phyloP scores from a whole-genome alignment of 2,797 vertebrate species.

The Hozukius guyotensis region DNA sequence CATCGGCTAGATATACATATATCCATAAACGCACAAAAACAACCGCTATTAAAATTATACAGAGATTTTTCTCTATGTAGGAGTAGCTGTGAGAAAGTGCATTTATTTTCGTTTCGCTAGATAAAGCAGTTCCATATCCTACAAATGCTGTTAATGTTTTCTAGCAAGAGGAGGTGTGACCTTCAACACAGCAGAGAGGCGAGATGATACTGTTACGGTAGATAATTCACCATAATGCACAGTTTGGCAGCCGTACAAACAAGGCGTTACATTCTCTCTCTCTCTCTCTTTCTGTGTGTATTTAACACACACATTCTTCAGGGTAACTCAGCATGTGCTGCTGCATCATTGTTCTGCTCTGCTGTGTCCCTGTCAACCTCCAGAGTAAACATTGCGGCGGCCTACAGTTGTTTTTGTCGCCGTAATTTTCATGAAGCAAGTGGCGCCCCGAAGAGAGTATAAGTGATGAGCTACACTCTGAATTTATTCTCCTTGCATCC shows the following conservation, averaged over 20 bases:
- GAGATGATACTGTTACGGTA: neutral
- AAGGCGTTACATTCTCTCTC: neutral
- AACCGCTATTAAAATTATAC: neutral
- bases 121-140: neutral
- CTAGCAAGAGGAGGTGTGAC: slow-evolving; percentile 4
- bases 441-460: neutral
- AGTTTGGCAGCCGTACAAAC: slow-evolving; percentile 31
- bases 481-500: slow-evolving; percentile 23
- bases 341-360: slow-evolving; percentile 1
- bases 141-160: neutral
- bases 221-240: slow-evolving; percentile 30
- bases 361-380: slow-evolving; percentile 19
- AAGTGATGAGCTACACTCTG: slow-evolving; percentile 10
- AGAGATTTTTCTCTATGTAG: neutral
- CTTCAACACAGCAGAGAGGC: slow-evolving; percentile 2
- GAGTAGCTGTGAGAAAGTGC: neutral
- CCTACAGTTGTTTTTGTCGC: slow-evolving; percentile 21
- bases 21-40: neutral
- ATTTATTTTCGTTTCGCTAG: neutral
- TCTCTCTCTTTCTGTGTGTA: neutral
- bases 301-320: neutral
- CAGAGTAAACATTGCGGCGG: neutral
- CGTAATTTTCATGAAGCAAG: slow-evolving; percentile 10
- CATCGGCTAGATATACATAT: neutral
- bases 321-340: neutral